phyloP scores from a whole-genome alignment of 2,888 invertebrate species.

The Andrena fulva region DNA sequence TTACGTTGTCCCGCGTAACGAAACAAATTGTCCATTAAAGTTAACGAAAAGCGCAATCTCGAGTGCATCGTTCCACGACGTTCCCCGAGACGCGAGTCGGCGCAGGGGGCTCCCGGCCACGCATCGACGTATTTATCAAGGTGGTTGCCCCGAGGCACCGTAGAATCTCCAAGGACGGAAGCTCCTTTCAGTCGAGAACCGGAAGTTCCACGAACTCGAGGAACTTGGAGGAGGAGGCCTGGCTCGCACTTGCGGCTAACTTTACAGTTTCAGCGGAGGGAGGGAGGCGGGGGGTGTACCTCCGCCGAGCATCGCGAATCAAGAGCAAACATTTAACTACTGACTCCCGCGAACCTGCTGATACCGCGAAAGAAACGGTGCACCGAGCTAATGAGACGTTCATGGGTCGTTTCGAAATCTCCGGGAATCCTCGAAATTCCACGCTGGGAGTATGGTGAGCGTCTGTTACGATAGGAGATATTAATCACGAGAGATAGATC shows the following conservation, averaged over 20 bases:
- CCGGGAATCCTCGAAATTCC: background rate
- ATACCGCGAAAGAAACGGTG: conserved; percentile 34
- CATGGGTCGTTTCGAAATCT: background rate
- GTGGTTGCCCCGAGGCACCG: conserved; percentile 36
- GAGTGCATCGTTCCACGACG: conserved; percentile 12
- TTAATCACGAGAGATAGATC: no score
- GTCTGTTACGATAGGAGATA: no score
- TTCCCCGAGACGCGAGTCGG: background rate
- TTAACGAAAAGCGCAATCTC: conserved; percentile 6
- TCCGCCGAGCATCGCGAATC: conserved; percentile 44
- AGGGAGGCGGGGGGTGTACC: conserved; percentile 27
- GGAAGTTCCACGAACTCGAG: conserved; percentile 62
- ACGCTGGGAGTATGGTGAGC: background rate
- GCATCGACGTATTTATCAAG: conserved; percentile 61
- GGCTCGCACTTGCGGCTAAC: conserved; percentile 51
- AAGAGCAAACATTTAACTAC: conserved; percentile 63
- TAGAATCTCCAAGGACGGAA: conserved; percentile 51
- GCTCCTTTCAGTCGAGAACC: conserved; percentile 51
- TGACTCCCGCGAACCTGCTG: conserved; percentile 22
- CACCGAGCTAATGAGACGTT: conserved; percentile 24
- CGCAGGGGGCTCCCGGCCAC: background rate
- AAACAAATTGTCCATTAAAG: conserved; percentile 32
- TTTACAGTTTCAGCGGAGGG: conserved; percentile 51
- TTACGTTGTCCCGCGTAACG: conserved; percentile 17
- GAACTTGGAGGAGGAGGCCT: conserved; percentile 42